These are phyloP conservation scores for Melinopterus prodromus DNA, from an alignment of 2,888 invertebrate species.

Conservation along the genomic window DNA sequence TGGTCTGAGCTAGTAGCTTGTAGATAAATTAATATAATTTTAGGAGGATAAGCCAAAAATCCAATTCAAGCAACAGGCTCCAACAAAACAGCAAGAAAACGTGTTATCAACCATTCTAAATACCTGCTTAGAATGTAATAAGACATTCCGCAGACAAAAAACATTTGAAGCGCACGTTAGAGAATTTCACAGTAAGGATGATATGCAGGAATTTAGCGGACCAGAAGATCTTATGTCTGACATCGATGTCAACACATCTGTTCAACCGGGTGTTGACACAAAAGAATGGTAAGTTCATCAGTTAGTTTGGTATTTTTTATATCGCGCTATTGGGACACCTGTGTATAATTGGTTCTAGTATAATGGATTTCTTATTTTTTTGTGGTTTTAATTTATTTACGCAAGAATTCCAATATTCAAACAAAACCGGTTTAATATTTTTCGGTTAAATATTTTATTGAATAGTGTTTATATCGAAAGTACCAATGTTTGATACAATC, in stretches of 20 bases:
- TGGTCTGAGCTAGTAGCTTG: too few species aligned
- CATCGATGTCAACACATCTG: constrained; percentile 73
- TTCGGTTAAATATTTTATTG: too few species aligned
- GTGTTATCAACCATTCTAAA: constrained; percentile 53
- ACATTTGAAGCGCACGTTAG: constrained; percentile 70
- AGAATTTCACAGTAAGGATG: constrained; percentile 64
- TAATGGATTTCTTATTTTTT: too few species aligned
- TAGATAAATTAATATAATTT: background rate
- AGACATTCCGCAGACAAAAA: constrained; percentile 70
- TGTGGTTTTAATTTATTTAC: too few species aligned
- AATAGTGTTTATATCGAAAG: too few species aligned
- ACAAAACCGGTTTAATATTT: too few species aligned
- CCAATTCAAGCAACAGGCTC: constrained; percentile 13
- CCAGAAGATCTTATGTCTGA: constrained; percentile 89
- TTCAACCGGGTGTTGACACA: constrained; percentile 51
- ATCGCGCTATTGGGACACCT: too few species aligned
- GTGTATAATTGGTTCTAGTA: too few species aligned
- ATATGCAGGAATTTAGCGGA: constrained; percentile 82
- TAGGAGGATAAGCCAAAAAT: constrained; percentile 27
- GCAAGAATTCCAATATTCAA: too few species aligned
- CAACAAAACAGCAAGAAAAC: constrained; percentile 40
- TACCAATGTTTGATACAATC: too few species aligned
- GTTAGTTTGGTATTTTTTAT: background rate
- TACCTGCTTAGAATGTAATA: constrained; percentile 61
- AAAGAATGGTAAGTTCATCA: constrained; percentile 48